Evolutionary conservation across 2,888 invertebrate genomes (phyloP).

Genomic region (Clitarchus hookeri): DNA sequence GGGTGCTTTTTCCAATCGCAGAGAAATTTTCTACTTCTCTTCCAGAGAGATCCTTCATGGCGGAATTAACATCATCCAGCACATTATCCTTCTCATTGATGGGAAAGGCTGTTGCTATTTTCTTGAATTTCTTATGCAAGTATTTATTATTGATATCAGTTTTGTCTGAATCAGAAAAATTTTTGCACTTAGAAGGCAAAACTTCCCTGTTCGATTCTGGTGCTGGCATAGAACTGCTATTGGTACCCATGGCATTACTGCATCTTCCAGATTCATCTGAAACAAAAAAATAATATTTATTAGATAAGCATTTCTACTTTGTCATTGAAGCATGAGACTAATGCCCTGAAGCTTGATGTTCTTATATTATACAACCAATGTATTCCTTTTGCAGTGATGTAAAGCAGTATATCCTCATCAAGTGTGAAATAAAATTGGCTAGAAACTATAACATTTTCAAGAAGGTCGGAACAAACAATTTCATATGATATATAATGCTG

Average conservation of each 20-base stretch:
- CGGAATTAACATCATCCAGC: neutral
- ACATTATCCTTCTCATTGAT: conserved; percentile 29
- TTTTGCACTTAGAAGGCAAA: neutral
- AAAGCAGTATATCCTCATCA: too few relatives aligned
- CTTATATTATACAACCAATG: too few relatives aligned
- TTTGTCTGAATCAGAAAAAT: neutral
- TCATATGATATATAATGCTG: too few relatives aligned
- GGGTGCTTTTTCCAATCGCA: neutral
- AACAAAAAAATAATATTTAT: conserved; percentile 4
- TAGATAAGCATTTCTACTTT: too few relatives aligned
- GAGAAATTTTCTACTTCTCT: neutral
- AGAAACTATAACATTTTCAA: too few relatives aligned
- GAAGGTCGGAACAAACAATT: too few relatives aligned
- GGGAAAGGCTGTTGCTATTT: conserved; percentile 68
- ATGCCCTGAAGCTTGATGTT: too few relatives aligned
- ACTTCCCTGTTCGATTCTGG: neutral
- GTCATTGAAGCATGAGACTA: too few relatives aligned
- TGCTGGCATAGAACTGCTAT: neutral
- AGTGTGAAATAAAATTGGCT: too few relatives aligned
- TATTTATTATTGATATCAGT: conserved; percentile 60
- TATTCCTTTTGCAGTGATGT: too few relatives aligned
- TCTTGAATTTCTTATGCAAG: conserved; percentile 92
- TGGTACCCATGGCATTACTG: neutral
- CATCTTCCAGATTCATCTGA: conserved; percentile 38
- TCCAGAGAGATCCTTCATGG: neutral